A percentile compares a stretch with the other conserved stretches of the same genome.
Conservation (phyloP, 2,797 vertebrate species). For the Enteromius anoplus region DNA sequence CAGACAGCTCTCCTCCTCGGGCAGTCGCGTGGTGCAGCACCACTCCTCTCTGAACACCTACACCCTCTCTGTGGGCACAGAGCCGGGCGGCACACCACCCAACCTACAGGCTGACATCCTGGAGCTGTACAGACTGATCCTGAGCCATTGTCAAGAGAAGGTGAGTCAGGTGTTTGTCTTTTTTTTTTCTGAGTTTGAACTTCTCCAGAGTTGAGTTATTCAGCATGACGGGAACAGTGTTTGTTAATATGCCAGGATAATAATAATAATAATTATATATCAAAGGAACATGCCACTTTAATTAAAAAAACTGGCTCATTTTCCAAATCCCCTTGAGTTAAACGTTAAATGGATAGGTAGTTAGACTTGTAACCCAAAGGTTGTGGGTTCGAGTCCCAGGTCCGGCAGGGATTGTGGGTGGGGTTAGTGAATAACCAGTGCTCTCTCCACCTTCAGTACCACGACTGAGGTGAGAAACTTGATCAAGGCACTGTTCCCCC, state of each 20-base stretch:
- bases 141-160: conserved; percentile 70
- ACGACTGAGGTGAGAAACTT: too few relatives aligned
- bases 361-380: too few relatives aligned
- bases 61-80: conserved; percentile 80
- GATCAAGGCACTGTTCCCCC: too few relatives aligned
- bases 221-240: background rate
- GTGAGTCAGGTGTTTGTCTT: conserved; percentile 60
- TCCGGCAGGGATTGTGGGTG: too few relatives aligned
- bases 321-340: too few relatives aligned
- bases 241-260: background rate
- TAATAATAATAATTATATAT: background rate
- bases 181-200: background rate
- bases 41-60: conserved; percentile 84
- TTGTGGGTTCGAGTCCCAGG: too few relatives aligned
- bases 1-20: conserved; percentile 71
- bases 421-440: too few relatives aligned
- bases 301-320: too few relatives aligned
- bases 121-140: conserved; percentile 77
- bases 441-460: too few relatives aligned
- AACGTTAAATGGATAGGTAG: too few relatives aligned
- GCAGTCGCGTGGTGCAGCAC: conserved; percentile 80
- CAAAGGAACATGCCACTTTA: background rate
- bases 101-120: conserved; percentile 76
- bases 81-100: conserved; percentile 64
- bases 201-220: background rate